Base-by-base conservation (phyloP, 1,140 invertebrate species). In the Ephestia elutella region DNA sequence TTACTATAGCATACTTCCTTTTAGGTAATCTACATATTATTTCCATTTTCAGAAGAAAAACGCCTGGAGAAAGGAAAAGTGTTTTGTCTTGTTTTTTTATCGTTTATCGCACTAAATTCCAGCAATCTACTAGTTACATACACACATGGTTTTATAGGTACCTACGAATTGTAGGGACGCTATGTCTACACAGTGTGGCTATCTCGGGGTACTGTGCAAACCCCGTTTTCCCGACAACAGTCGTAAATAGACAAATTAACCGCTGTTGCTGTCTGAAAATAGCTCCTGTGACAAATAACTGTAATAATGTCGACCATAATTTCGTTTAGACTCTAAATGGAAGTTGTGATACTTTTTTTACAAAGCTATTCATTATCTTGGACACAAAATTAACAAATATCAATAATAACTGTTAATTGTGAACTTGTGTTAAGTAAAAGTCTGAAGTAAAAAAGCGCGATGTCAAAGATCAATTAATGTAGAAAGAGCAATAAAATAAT, bases 241-340 rank as follows among this genome's bases (percentile, higher is more conserved):
- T 32, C 56, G 56, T 57, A 57, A 57, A 57, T 38, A 57, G 44
- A 18, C 20, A 8, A 57, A 57, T 57, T n/a, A 44, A 56, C 25
- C 25, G 38, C 38, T 32, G 56, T 9, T 50, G 44, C 56, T 32
- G 9, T 18, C 20, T 44, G 5, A 15, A 44, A 44, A 44, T 44
- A 44, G 13, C 38, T 44, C 38, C 3, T 17, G 38, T 44, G 1
- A 44, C 15, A 44, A 10, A n/a, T 44, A 15, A 15, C 38, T 44
- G 38, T 15, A 15, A 44, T 15, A 15, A n/a, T 44, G 38, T 44
- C 38, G 38, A n/a, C 38, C n/a, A 17, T 13, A 5, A 1, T 15
- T 35, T 35, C 9, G 13, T 35, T 35, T 15, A 15, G 38, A 15
- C 13, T 4, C 15, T n/a, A 44, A 44, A 44, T 44, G 13, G 15